These are phyloP conservation scores for Parazoanthus darwini DNA, from an alignment of 92 coral and sea anemone genomes.

Conservation along the genomic window DNA sequence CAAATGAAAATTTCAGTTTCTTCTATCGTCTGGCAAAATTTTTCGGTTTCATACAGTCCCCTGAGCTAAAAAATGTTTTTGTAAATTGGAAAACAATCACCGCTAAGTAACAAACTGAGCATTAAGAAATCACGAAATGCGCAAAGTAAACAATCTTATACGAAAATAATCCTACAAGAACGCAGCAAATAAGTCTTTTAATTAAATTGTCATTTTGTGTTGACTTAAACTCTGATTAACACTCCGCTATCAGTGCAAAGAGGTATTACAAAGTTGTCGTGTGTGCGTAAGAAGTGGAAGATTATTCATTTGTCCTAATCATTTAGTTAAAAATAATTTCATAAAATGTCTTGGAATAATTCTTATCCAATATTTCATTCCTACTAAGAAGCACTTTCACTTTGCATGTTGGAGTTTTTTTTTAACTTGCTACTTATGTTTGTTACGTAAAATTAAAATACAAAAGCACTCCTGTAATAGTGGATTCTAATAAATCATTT, in stretches of 20 bases:
- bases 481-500: conserved; percentile 4
- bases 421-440: too few species aligned
- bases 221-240: conserved; percentile 21
- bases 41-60: too few species aligned
- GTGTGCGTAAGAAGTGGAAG: neutral
- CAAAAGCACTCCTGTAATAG: neutral
- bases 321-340: neutral
- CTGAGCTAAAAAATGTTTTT: too few species aligned
- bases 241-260: neutral
- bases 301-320: neutral
- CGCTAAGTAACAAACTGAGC: neutral
- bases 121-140: neutral
- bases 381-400: neutral
- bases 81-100: too few species aligned
- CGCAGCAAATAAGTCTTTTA: conserved; percentile 15
- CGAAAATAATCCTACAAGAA: neutral
- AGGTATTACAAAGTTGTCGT: neutral
- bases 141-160: neutral
- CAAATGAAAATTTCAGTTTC: too few species aligned
- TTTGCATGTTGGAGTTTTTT: neutral
- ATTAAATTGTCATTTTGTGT: conserved; percentile 30
- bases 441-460: neutral
- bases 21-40: too few species aligned
- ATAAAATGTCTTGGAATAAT: neutral
- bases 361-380: neutral